Conservation (phyloP, 35 echinoderm and acorn worm species). For the Amphiura filiformis region DNA sequence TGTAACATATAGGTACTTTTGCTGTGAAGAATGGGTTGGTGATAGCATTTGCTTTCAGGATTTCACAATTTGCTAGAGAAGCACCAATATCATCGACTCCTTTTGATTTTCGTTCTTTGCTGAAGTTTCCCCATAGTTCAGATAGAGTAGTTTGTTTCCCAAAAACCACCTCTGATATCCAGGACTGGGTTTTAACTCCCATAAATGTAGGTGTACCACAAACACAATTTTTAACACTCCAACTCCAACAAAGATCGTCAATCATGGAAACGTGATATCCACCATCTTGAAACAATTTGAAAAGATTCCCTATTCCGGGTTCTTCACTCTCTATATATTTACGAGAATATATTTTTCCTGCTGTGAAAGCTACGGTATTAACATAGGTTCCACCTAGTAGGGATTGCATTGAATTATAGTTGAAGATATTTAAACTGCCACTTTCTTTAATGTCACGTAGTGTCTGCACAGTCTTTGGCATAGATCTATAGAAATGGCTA, state of each 20-base stretch:
- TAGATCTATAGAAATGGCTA: neutral
- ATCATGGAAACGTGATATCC: neutral
- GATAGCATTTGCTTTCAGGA: neutral
- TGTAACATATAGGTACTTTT: conserved; percentile 85
- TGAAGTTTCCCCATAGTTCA: neutral
- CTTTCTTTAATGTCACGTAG: neutral
- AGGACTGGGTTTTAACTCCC: too few species aligned
- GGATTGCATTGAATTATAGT: neutral
- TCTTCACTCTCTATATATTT: neutral
- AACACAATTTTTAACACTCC: neutral
- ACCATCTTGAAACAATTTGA: neutral
- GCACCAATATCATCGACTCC: neutral
- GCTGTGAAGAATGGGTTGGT: neutral
- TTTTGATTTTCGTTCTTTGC: neutral
- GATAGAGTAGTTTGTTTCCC: neutral
- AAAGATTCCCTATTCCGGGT: neutral
- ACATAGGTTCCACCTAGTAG: neutral
- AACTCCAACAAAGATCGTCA: neutral
- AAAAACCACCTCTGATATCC: too few species aligned
- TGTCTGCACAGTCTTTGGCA: neutral
- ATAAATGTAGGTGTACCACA: neutral
- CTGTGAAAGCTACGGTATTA: neutral
- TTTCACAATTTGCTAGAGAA: neutral
- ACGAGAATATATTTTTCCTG: neutral
- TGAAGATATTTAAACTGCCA: neutral